Base-by-base conservation (phyloP, 2,888 invertebrate species). In the Digitonthophagus gazella region DNA sequence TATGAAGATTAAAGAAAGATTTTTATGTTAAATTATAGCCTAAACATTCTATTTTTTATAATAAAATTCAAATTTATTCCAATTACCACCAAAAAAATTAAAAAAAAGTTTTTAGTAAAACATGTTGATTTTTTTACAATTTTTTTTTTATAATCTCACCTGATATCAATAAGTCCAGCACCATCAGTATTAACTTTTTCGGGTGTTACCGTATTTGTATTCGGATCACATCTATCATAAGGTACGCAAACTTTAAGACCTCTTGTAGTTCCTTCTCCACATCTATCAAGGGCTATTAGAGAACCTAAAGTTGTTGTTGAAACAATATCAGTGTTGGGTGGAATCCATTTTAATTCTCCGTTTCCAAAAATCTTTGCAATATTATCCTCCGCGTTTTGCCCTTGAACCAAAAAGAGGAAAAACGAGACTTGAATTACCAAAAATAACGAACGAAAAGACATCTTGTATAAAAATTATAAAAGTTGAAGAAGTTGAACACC, bases 241-340 rank as follows among this genome's bases (percentile, higher is more conserved):
- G 93, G 91, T 1, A 95, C 92, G 77, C 96, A 96, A 64, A 89
- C 85, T 76, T 93, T 93, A 14, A 83, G 77, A 0, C 83, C 83
- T 0, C 85, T 86, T 8, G 85, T 80, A 0, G 81, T 80, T 2
- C 81, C 82, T 73, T 82, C 80, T 0, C 82, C 81, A 67, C 82
- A 82, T 75, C 75, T 79, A 16, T 71, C 71, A 11, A 76, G 67
- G 16, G 76, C 78, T 3, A 74, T 75, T 19, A 76, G n/a, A 57
- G 72, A 70, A 6, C 68, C 70, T 14, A 72, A 69, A 15, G 75
- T 67, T 28, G 73, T 73, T 3, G 74, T 74, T 1, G 77, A n/a
- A 14, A 79, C 75, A 64, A 75, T 76, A 69, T 79, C 79, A 57
- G 71, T 76, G 54, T 71, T 65, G 16, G 67, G 19, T 0, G 69